phyloP scores from a whole-genome alignment of 2,888 invertebrate genomes.

The Urechis unicinctus region DNA sequence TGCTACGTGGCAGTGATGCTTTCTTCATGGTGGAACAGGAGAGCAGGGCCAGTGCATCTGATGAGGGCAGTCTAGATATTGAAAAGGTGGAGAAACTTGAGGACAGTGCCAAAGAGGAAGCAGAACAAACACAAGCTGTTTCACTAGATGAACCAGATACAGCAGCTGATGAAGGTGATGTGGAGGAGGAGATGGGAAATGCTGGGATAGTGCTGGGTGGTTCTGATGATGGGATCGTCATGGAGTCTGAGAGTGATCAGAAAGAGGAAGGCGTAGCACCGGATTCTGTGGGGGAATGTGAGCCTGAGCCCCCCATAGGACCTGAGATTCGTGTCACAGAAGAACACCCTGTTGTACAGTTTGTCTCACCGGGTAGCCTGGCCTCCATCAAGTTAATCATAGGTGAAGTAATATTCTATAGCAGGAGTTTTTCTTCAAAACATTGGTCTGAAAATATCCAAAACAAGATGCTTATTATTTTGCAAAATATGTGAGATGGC shows the following conservation, averaged over 20 bases:
- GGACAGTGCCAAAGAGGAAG: too few relatives aligned
- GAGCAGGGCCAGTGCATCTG: not conserved
- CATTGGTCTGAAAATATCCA: too few relatives aligned
- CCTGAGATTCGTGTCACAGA: too few relatives aligned
- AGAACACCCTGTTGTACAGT: too few relatives aligned
- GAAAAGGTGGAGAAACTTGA: not conserved
- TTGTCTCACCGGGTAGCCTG: constrained; percentile 2
- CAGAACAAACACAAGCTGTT: too few relatives aligned
- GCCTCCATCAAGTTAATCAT: constrained; percentile 35
- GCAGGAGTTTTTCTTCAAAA: too few relatives aligned
- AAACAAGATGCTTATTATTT: not conserved
- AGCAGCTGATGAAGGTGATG: not conserved
- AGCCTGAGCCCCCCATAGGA: too few relatives aligned
- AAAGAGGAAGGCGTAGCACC: not conserved
- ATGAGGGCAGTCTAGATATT: not conserved
- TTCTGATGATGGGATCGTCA: not conserved
- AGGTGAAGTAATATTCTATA: too few relatives aligned
- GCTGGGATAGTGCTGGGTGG: too few relatives aligned
- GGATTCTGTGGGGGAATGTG: too few relatives aligned
- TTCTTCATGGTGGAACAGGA: not conserved
- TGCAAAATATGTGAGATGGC: too few relatives aligned
- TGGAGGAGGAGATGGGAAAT: not conserved
- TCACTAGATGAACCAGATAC: too few relatives aligned
- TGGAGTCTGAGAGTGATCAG: not conserved
- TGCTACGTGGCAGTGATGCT: not conserved